Conservation (phyloP, 2,888 invertebrate genomes). For the Acleris cristana region DNA sequence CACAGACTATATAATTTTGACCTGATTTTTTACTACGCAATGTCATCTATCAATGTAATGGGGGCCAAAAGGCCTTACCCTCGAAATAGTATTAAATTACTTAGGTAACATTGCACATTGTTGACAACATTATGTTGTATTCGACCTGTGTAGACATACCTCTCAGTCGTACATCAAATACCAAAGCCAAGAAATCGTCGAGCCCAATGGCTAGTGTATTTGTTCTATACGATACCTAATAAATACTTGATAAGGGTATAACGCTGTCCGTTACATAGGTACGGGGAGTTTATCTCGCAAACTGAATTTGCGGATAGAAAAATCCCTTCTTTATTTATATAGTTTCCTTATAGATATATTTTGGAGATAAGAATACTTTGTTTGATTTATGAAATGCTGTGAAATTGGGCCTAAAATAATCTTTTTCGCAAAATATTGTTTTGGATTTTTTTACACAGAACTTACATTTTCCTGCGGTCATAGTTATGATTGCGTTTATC, state of each 20-base stretch:
- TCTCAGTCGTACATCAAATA: constrained; percentile 17
- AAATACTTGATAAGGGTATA: constrained; percentile 67
- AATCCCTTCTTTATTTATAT: constrained; percentile 51
- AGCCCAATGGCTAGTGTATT: constrained; percentile 32
- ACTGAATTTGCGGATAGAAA: constrained; percentile 56
- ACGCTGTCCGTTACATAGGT: constrained; percentile 60
- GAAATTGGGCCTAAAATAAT: constrained; percentile 40
- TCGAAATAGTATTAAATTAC: too few species aligned
- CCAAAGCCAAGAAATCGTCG: constrained; percentile 32
- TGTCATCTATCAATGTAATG: too few species aligned
- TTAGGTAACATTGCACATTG: too few species aligned
- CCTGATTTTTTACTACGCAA: too few species aligned
- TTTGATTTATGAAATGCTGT: constrained; percentile 58
- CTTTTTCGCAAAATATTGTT: constrained; percentile 41
- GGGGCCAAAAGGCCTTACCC: too few species aligned
- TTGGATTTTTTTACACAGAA: background rate
- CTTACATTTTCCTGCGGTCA: too few species aligned
- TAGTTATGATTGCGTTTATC: too few species aligned
- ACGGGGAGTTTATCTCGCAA: constrained; percentile 56
- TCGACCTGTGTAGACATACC: background rate
- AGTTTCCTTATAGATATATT: constrained; percentile 51
- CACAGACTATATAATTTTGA: too few species aligned
- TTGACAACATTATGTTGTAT: too few species aligned
- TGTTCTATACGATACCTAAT: constrained; percentile 50
- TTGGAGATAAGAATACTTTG: constrained; percentile 55